Evolutionary conservation across 2,888 invertebrate genomes (phyloP), one percentile per base, ranked within the genome.

Genomic region (Mythimna loreyi): DNA sequence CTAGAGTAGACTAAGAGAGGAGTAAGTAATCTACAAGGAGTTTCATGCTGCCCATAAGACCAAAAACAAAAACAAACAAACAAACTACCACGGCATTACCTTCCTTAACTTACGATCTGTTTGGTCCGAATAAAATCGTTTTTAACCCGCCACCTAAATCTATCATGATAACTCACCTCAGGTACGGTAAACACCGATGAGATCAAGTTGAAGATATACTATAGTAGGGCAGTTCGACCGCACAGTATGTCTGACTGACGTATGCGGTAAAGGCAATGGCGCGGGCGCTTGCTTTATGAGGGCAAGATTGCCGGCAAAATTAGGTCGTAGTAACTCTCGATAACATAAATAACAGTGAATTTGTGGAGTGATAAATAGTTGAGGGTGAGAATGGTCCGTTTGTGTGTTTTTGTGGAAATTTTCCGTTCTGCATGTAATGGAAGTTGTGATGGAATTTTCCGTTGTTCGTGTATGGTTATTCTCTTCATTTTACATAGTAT

Each of bases 181-280:
- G 33, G 47, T 63, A 11, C 30, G 50, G 36, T 53, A 53, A 66
- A 73, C 47, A 67, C 75, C 79, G 75, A 76, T 74, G 59, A 5
- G 33, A 79, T 79, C 62, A 49, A 65, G 33, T 63, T 19, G 43
- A 43, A 67, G 68, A 11, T 9, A 21, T 36, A 63, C 75, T 73
- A 76, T 60, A 56, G 5, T 8, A 28, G 60, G 75, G 61, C 23
- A 56, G 53, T 25, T 21, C 49, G 43, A 77, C 83, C 81, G 71
- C 81, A 55, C 53, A 61, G 65, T 81, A 74, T 66, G 49, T 81
- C 81, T 55, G 67, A 55, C 65, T 73, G 77, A 82, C 70, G 73
- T 72, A 61, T 60, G 81, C 62, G 61, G 56, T 50, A 52, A 21
- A 75, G 80, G 73, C 58, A 80, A 67, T 71, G 73, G 64, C 65